Evolutionary conservation across 2,888 invertebrate species (phyloP), one percentile per base, ranked within the genome.

Genomic region (Cacoxenus indagator): DNA sequence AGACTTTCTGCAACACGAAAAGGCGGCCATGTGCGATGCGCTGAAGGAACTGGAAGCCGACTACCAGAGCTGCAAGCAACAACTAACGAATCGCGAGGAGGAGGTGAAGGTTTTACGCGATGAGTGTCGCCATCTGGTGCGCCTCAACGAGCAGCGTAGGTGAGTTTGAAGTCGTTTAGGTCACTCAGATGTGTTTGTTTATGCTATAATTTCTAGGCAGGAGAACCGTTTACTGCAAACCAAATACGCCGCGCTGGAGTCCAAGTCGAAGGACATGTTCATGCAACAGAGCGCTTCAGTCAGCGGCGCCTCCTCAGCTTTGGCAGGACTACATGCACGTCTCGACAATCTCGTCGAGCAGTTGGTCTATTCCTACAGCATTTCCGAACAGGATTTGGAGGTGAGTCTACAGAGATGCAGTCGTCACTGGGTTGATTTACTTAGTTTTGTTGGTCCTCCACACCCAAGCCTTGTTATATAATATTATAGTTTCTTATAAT

Each of bases 1-100:
- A 85, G 96, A 96, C 84, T 96, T 96, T 86, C 90, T 96, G 73
- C 94, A 95, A 78, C 93, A 94, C 9, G 96, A 96, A 88, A 96
- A 96, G 80, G 91, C 92, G 4, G 93, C 95, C 8, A 90, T 96
- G 76, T 91, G 92, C 24, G 95, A 96, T 83, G 93, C 95, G 0
- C 89, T 96, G 54, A 91, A 92, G 48, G 96, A 96, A 75, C 90
- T 93, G 1, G 96, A 96, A 73, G 67, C 68, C n/a, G 87, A 86
- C 37, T 82, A 84, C 78, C 77, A 82, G 79, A 76, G 78, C 68
- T 74, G 84, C 70, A 84, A 88, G 78, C 72, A 89, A 71, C 83
- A 87, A 82, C 67, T 92, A 31, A 81, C 82, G 54, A 88, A 89
- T 74, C 90, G 90, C 59, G 90, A 91, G 70, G 88, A 89, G 46